phyloP scores from a whole-genome alignment of 1,140 invertebrate species.

The Aphis gossypii region DNA sequence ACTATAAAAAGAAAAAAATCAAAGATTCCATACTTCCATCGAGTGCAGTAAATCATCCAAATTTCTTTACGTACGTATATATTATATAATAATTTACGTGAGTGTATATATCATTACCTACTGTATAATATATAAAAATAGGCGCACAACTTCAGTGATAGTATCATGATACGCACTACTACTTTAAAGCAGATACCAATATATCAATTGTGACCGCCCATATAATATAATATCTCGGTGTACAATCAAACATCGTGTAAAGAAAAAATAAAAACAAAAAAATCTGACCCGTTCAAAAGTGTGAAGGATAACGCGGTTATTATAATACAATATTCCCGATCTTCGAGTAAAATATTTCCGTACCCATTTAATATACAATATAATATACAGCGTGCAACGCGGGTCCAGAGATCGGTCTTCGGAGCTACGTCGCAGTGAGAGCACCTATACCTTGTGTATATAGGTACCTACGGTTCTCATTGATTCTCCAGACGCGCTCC shows the following conservation, averaged over 20 bases:
- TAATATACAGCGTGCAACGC: neutral
- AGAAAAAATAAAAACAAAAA: neutral
- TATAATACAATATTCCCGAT: constrained; percentile 6
- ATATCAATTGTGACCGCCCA: neutral
- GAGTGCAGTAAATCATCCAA: neutral
- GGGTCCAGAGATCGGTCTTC: neutral
- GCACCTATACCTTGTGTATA: no score
- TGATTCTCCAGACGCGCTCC: neutral
- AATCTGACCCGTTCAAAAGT: neutral
- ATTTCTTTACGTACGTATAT: no score
- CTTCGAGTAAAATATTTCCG: neutral
- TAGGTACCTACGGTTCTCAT: neutral
- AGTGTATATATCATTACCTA: no score
- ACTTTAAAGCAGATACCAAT: neutral
- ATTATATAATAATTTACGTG: neutral
- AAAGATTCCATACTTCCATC: neutral
- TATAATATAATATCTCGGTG: neutral
- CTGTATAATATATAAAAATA: neutral
- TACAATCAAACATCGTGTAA: neutral
- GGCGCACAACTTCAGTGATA: neutral
- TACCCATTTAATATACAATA: neutral
- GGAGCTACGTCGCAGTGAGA: no score
- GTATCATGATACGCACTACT: neutral
- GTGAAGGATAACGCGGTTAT: neutral
- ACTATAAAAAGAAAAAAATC: no score